These are phyloP conservation scores for Luperina testacea DNA, from an alignment of 2,888 invertebrate species.

Conservation along the genomic window DNA sequence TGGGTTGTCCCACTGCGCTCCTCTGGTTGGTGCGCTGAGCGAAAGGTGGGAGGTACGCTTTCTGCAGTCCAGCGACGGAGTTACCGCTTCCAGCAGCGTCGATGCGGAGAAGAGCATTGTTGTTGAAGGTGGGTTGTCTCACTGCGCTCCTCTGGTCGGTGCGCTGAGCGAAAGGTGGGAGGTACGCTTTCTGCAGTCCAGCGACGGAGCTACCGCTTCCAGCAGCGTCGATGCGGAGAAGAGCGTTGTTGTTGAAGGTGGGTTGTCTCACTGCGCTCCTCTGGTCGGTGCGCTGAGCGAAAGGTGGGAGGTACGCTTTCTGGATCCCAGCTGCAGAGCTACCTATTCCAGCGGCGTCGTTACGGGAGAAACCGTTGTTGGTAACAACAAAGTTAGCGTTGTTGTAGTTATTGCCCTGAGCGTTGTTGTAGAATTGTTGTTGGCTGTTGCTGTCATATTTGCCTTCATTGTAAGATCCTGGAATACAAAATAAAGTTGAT, in stretches of 20 bases:
- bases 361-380: slow-evolving; percentile 47
- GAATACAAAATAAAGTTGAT: neutral
- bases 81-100: slow-evolving; percentile 25
- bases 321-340: slow-evolving; percentile 46
- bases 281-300: slow-evolving; percentile 52
- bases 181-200: slow-evolving; percentile 69
- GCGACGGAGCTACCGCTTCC: slow-evolving; percentile 14
- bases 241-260: slow-evolving; percentile 50
- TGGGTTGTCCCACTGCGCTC: slow-evolving; percentile 22
- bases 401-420: slow-evolving; percentile 55
- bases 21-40: slow-evolving; percentile 30
- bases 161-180: no score
- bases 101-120: slow-evolving; percentile 35
- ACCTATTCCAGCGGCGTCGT: slow-evolving; percentile 24
- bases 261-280: slow-evolving; percentile 37
- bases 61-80: slow-evolving; percentile 54
- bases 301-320: slow-evolving; percentile 78
- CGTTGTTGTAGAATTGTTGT: slow-evolving; percentile 48
- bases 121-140: neutral
- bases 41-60: slow-evolving; percentile 78
- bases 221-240: slow-evolving; percentile 14
- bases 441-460: slow-evolving; percentile 72
- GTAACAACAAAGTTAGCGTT: slow-evolving; percentile 73
- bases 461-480: slow-evolving; percentile 82
- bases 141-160: no score